Conservation (phyloP, 92 coral and sea anemone genomes). For the Umimayanthus kanabou region DNA sequence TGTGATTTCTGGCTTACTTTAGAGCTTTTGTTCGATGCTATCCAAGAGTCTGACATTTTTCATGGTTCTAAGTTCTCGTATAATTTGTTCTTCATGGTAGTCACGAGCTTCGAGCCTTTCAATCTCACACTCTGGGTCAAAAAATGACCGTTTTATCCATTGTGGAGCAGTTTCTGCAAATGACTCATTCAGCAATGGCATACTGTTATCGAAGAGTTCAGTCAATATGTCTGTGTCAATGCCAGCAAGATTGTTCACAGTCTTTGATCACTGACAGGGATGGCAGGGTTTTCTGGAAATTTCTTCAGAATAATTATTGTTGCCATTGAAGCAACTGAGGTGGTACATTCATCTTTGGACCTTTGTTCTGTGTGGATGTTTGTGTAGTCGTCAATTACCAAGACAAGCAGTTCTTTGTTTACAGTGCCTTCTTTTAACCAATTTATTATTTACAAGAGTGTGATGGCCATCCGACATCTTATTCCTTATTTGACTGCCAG, state of each 20-base stretch:
- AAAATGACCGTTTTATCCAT: conserved; percentile 44
- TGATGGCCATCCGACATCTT: background rate
- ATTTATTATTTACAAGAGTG: conserved; percentile 11
- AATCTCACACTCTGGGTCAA: conserved; percentile 44
- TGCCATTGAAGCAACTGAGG: conserved; percentile 23
- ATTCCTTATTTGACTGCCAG: background rate
- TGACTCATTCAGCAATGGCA: background rate
- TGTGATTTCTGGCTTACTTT: conserved; percentile 7
- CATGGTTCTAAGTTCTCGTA: conserved; percentile 9
- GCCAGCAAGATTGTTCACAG: conserved; percentile 4
- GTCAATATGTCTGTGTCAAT: background rate
- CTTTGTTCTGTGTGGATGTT: conserved; percentile 44
- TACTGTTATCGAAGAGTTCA: background rate
- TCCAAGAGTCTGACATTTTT: conserved; percentile 24
- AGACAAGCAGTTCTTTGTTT: conserved; percentile 24
- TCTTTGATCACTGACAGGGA: background rate
- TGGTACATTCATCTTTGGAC: background rate
- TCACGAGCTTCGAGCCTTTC: conserved; percentile 10
- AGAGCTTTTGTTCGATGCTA: conserved; percentile 21
- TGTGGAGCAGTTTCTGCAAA: conserved; percentile 50
- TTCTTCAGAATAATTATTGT: conserved; percentile 31
- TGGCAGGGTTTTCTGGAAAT: conserved; percentile 35
- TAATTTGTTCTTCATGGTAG: background rate
- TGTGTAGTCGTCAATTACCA: conserved; percentile 44
- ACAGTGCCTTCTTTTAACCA: conserved; percentile 29